Evolutionary conservation across 2,113 vertebrate species (phyloP), one percentile per base, ranked within the genome.

Genomic region (Leuciscus idus): DNA sequence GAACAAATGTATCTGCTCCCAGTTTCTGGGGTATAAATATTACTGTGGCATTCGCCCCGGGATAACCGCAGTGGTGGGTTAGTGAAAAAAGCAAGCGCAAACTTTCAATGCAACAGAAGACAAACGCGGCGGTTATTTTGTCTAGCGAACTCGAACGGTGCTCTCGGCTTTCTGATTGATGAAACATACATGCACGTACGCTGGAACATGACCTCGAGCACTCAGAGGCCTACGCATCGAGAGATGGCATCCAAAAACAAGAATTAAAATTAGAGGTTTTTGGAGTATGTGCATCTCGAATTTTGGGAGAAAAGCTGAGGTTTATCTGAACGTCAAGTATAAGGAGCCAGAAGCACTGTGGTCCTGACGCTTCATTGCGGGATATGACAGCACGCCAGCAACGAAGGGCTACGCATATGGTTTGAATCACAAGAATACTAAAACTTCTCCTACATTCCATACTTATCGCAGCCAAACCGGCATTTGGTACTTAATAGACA

Each of bases 391-490:
- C 73, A 83, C 10, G 75, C 88, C 86, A 90, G 88, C 61, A 76
- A 91, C 80, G 89, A 36, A 91, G 61, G 84, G 84, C 84, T 84
- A 79, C 87, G 91, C 92, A 94, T 93, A 93, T 93, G 93, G 88
- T 90, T 90, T 87, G 66, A 77, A 89, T 91, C 90, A 87, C 86
- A 87, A 87, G 79, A 77, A 55, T 46, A 59, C 84, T 78, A 75
- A 86, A 46, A 82, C 57, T 39, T 50, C 81, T 81, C 46, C n/a
- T 73, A 73, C 52, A 80, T 76, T 89, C 39, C 77, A 85, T 79
- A 85, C 64, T 85, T 81, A 50, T 57, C 48, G 7, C 39, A 68
- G 64, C 39, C 81, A 86, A 86, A 85, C 62, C 77, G 10, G 76
- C 74, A 87, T 83, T 52, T 50, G 43, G 23, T 84, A 74, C 81